phyloP scores from a whole-genome alignment of 2,797 vertebrate species.

The Phalanger gymnotis region DNA sequence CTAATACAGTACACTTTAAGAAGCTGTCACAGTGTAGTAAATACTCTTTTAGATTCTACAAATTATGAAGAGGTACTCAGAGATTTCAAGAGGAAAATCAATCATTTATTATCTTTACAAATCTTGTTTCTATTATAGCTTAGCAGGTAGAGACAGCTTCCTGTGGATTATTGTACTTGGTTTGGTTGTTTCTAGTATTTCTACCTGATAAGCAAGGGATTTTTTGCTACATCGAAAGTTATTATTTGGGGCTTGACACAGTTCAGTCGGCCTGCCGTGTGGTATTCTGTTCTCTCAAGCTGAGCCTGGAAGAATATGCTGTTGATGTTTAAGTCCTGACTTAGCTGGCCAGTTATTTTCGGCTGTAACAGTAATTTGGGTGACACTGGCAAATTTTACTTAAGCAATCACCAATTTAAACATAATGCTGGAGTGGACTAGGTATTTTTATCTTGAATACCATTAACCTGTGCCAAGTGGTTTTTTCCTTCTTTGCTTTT shows the following conservation, averaged over 20 bases:
- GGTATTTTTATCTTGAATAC: not conserved
- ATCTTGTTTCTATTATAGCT: not conserved
- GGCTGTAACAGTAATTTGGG: conserved; percentile 28
- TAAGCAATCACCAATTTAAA: conserved; percentile 13
- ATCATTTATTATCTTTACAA: not conserved
- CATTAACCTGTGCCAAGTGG: not conserved
- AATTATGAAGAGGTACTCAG: not conserved
- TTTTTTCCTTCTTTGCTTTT: not conserved
- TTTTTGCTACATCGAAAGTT: not conserved
- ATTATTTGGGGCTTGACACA: not conserved
- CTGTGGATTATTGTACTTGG: not conserved
- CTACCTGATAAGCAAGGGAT: not conserved
- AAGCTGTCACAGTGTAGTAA: not conserved
- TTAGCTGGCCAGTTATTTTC: not conserved
- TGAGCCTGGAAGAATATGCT: not conserved
- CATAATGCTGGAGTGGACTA: not conserved
- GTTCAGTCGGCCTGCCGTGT: not conserved
- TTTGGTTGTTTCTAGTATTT: not conserved
- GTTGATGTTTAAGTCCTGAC: conserved; percentile 1
- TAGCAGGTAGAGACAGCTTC: not conserved
- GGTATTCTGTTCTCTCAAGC: conserved; percentile 10
- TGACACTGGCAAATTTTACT: not conserved
- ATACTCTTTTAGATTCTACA: not conserved
- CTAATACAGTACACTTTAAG: not conserved
- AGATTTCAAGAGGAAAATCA: not conserved